These are phyloP conservation scores for Choloepus didactylus DNA, from an alignment of 2,797 vertebrate species.

Conservation along the genomic window DNA sequence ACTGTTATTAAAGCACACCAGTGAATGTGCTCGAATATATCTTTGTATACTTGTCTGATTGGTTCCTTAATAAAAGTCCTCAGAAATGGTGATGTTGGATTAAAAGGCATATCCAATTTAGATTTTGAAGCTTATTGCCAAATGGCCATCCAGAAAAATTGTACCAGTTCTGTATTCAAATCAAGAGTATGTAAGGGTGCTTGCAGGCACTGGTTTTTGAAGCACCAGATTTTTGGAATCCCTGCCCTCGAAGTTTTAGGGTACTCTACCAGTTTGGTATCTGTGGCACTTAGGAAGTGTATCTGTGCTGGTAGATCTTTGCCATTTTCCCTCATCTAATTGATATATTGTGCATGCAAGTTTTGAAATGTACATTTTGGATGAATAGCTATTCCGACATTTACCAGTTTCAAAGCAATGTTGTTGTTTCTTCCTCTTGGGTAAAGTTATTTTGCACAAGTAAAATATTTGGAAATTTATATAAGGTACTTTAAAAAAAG, in stretches of 20 bases:
- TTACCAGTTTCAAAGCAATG: neutral
- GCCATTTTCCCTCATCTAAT: neutral
- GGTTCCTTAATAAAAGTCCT: neutral
- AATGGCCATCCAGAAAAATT: neutral
- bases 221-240: neutral
- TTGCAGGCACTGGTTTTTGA: neutral
- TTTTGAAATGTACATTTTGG: neutral
- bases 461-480: neutral
- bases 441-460: neutral
- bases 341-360: neutral
- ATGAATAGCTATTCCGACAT: neutral
- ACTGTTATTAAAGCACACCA: neutral
- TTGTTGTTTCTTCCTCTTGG: neutral
- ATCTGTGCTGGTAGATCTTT: neutral
- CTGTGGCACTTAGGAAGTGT: neutral
- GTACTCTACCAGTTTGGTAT: neutral
- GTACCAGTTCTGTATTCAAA: neutral
- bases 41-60: neutral
- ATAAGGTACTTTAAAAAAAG: neutral
- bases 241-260: neutral
- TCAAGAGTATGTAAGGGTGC: neutral
- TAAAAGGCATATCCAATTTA: neutral
- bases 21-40: neutral
- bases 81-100: neutral
- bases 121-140: neutral